A percentile compares a stretch with the other conserved stretches of the same genome.
phyloP scores from a whole-genome alignment of 2,888 invertebrate species.

The Andricus quercusramuli region DNA sequence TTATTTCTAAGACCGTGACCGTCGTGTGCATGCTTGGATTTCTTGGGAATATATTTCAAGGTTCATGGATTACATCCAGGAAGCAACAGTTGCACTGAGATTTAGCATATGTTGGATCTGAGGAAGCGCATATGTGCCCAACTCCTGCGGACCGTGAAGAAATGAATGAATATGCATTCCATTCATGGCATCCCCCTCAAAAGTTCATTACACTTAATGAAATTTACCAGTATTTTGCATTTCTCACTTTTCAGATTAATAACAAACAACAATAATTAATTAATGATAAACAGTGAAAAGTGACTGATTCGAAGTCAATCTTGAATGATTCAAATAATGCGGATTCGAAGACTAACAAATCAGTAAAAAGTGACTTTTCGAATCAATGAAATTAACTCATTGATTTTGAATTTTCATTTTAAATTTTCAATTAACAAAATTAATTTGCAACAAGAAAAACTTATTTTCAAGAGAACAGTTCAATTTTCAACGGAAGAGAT shows the following conservation, averaged over 20 bases:
- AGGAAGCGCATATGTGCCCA: conserved; percentile 51
- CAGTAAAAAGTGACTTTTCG: no score
- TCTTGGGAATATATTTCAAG: conserved; percentile 59
- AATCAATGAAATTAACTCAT: no score
- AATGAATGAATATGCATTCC: conserved; percentile 54
- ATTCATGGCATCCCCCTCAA: conserved; percentile 46
- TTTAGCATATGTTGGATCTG: conserved; percentile 63
- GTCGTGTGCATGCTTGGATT: conserved; percentile 56
- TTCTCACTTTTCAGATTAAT: neutral
- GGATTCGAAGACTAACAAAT: no score
- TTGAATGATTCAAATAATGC: no score
- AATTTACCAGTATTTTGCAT: conserved; percentile 3
- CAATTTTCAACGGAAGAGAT: no score
- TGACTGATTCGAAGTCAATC: no score
- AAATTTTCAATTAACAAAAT: no score
- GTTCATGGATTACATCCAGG: conserved; percentile 68
- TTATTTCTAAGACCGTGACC: conserved; percentile 53
- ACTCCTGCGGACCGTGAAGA: conserved; percentile 48
- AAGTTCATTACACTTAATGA: conserved; percentile 46
- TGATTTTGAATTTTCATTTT: no score
- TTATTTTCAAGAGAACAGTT: no score
- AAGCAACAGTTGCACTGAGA: conserved; percentile 72
- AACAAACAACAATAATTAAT: no score
- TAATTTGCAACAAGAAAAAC: no score
- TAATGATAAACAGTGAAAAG: no score